Base-by-base conservation (phyloP, 2,888 invertebrate species). In the Epinotia ramella region DNA sequence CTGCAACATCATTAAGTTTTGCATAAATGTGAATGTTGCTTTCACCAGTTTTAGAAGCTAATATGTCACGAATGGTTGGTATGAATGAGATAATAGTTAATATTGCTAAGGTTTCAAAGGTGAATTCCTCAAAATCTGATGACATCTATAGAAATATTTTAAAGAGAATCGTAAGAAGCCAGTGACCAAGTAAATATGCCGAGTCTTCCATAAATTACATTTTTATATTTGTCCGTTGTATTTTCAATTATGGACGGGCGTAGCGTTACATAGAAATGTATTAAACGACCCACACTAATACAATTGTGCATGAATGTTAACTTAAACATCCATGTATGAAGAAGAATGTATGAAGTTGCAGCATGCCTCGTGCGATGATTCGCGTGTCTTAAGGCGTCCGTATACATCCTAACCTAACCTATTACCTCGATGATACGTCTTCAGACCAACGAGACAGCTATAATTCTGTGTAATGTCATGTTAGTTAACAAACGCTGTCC, bases 1-100 rank as follows among this genome's bases (percentile, higher is more conserved):
- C 59, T 28, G 71, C 65, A 76, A 71, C 28, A 33, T 69, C 64
- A 65, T 65, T 67, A 67, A 28, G 71, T 76, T 76, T 72, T 73
- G 60, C 68, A 72, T 76, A 71, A 71, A 77, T 74, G 70, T 33
- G 56, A 67, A 44, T 57, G 74, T 53, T 65, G 64, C 75, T 71
- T 75, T 71, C 53, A 66, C 75, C 44, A 53, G 49, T 49, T 74
- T 69, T 40, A 56, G 12, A 56, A 16, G 20, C n/a, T 62, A 44
- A 53, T 53, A 33, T 68, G 67, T 56, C 67, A 56, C 44, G 62
- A 46, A 28, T 28, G 5, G 28, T 16, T 24, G 59, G 24, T 62
- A 33, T 16, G 16, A 28, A 40, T 40, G 28, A 60, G 60, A 28
- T 28, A 28, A 13, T 28, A 7, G 28, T 33, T 60, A 28, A 13